These are phyloP conservation scores for Asobara japonica DNA, from an alignment of 1,140 invertebrate species.

Conservation along the genomic window DNA sequence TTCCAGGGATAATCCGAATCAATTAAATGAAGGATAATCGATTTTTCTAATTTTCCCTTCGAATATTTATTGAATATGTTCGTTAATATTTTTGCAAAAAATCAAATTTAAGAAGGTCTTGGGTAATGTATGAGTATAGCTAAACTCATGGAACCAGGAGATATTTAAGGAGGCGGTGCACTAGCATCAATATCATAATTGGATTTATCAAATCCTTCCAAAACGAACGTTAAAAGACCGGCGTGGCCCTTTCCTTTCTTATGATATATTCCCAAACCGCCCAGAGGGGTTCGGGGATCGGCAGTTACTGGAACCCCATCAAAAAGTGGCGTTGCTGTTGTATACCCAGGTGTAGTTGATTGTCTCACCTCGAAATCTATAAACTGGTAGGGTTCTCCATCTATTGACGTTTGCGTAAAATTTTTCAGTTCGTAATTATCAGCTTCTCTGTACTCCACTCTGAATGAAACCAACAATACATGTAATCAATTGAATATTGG, in stretches of 20 bases:
- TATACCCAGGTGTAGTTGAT: not conserved
- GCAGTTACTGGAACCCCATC: not conserved
- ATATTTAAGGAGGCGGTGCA: too few relatives aligned
- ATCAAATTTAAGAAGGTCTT: too few relatives aligned
- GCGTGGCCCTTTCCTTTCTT: not conserved
- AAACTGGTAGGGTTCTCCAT: not conserved
- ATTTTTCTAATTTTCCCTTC: too few relatives aligned
- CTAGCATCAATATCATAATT: not conserved
- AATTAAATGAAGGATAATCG: too few relatives aligned
- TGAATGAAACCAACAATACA: not conserved
- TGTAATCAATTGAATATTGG: too few relatives aligned
- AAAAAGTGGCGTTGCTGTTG: not conserved
- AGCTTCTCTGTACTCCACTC: not conserved
- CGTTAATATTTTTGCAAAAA: too few relatives aligned
- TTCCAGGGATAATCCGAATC: too few relatives aligned
- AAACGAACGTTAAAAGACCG: not conserved
- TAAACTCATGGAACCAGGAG: too few relatives aligned
- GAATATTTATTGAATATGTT: too few relatives aligned
- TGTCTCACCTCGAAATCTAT: not conserved
- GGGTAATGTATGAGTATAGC: too few relatives aligned
- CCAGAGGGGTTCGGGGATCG: not conserved
- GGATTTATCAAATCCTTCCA: not conserved
- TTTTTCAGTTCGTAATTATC: not conserved
- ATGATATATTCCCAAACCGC: not conserved
- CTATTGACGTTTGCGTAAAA: not conserved